Evolutionary conservation across 2,113 vertebrate species (phyloP).

Genomic region (Fukomys damarensis): DNA sequence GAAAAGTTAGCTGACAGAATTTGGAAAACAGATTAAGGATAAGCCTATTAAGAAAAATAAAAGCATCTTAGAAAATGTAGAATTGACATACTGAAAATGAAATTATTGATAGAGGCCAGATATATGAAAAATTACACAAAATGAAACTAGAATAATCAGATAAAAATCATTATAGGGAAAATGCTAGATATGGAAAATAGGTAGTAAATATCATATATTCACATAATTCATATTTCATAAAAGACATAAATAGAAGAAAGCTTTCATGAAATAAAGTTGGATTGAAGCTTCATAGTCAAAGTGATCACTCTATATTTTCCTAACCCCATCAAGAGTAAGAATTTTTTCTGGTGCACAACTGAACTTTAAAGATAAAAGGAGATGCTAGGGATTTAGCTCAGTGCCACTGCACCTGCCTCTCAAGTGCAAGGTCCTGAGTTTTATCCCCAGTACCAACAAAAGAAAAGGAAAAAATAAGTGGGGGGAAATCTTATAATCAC

Average conservation of each 20-base stretch:
- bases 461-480: too few species aligned
- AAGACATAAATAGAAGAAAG: slow-evolving; percentile 11
- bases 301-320: background rate
- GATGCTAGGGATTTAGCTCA: too few species aligned
- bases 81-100: slow-evolving; percentile 2
- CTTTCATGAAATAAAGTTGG: background rate
- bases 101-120: background rate
- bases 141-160: background rate
- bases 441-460: too few species aligned
- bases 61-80: slow-evolving; percentile 23
- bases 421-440: too few species aligned
- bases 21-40: background rate
- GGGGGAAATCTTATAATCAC: background rate
- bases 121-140: slow-evolving; percentile 2
- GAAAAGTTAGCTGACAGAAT: background rate
- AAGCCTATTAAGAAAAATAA: background rate
- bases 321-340: background rate
- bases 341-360: slow-evolving; percentile 39
- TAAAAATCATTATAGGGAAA: slow-evolving; percentile 22
- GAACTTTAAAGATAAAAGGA: background rate
- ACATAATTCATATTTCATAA: background rate
- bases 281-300: background rate
- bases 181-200: background rate
- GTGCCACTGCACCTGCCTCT: too few species aligned
- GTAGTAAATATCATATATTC: background rate